Evolutionary conservation across 2,888 invertebrate species (phyloP).

Genomic region (Melanotus villosus): DNA sequence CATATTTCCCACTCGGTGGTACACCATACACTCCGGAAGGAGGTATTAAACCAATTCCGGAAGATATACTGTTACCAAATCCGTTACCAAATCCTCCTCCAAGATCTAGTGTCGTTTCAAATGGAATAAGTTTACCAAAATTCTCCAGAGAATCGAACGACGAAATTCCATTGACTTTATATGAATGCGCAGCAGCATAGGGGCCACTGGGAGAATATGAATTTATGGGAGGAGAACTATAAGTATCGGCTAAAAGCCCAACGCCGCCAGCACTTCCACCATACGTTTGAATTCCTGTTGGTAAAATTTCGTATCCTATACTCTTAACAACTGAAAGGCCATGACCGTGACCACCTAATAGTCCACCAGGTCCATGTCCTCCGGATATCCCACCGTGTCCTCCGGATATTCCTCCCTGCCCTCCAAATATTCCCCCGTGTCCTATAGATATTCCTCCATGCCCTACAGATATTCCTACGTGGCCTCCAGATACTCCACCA

Average conservation of each 20-base stretch:
- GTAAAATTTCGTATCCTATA: slow-evolving; percentile 66
- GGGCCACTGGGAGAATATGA: slow-evolving; percentile 64
- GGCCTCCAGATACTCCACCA: slow-evolving; percentile 27
- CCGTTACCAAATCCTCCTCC: neutral
- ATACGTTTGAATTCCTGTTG: slow-evolving; percentile 39
- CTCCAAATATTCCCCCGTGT: slow-evolving; percentile 30
- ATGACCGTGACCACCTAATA: slow-evolving; percentile 47
- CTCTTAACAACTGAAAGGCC: slow-evolving; percentile 66
- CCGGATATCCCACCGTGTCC: slow-evolving; percentile 44
- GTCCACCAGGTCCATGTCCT: slow-evolving; percentile 45
- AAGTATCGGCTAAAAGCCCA: slow-evolving; percentile 53
- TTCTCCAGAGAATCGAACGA: slow-evolving; percentile 67
- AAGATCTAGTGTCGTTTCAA: slow-evolving; percentile 31
- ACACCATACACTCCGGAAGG: slow-evolving; percentile 76
- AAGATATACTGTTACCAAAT: slow-evolving; percentile 45
- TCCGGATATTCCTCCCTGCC: slow-evolving; percentile 29
- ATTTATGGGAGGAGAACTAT: slow-evolving; percentile 62
- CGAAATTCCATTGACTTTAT: slow-evolving; percentile 58
- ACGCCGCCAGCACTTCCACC: slow-evolving; percentile 36
- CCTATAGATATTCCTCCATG: slow-evolving; percentile 49
- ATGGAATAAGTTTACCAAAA: slow-evolving; percentile 57
- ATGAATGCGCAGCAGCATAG: slow-evolving; percentile 63
- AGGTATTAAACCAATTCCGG: slow-evolving; percentile 70
- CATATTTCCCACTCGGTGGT: slow-evolving; percentile 71
- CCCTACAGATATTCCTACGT: no score